Conservation (phyloP, 2,113 vertebrate species). For the Oophaga pumilio region DNA sequence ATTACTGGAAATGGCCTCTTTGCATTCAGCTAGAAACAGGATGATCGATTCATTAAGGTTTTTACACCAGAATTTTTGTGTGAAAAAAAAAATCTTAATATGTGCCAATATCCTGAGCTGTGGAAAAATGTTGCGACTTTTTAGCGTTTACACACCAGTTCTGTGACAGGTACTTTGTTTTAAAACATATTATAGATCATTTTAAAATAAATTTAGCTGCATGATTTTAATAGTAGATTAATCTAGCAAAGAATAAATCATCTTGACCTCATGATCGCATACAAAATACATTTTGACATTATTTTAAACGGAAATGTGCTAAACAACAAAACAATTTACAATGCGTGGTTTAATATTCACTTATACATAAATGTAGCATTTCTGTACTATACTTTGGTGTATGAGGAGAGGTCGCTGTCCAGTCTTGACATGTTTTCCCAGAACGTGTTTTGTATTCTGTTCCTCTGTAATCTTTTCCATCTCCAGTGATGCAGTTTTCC, state of each 20-base stretch:
- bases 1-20: too few species aligned
- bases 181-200: too few species aligned
- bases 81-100: too few species aligned
- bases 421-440: conserved; percentile 69
- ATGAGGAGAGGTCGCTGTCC: conserved; percentile 67
- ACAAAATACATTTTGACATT: background rate
- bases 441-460: conserved; percentile 70
- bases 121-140: too few species aligned
- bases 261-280: background rate
- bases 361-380: background rate
- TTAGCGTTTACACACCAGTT: too few species aligned
- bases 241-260: background rate
- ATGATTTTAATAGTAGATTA: background rate
- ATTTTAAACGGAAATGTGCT: background rate
- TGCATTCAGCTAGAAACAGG: too few species aligned
- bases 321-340: too few species aligned
- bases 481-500: conserved; percentile 71
- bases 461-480: conserved; percentile 72
- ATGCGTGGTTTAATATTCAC: background rate
- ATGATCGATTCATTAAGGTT: too few species aligned
- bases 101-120: too few species aligned
- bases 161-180: too few species aligned
- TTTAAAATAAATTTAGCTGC: too few species aligned
- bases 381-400: conserved; percentile 66
- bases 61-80: too few species aligned